Evolutionary conservation across 2,888 invertebrate genomes (phyloP), one percentile per base, ranked within the genome.

Genomic region (Marronus borbonicus): DNA sequence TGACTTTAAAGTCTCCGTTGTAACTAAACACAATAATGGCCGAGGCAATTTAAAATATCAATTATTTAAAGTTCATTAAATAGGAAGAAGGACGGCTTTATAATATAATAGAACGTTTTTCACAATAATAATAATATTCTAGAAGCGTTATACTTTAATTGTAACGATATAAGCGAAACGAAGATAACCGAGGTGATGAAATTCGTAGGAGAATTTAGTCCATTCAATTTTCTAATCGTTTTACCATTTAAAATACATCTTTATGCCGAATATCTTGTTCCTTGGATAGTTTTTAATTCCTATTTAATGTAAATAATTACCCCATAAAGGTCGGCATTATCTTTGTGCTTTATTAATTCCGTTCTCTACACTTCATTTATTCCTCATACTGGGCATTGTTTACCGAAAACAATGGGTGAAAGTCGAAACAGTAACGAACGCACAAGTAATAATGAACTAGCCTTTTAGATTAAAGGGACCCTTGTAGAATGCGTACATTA

Each of bases 251-350:
- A n/a, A 20, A 20, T 8, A 8, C 17, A 20, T 8, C 20, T 20
- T 44, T 44, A 10, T 12, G 55, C n/a, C 55, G 14, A 17, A 55
- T 55, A n/a, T 17, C 31, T 31, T 5, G 31, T 31, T 31, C 20
- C 8, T 55, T 55, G n/a, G 28, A 7, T 62, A 62, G 49, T 66
- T 44, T 49, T 66, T 44, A 50, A 66, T 66, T 66, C 24, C 36
- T n/a, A 69, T 69, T 65, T 69, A 31, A 69, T 52, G 52, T 69
- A 69, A 69, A 69, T 69, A 69, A 69, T 69, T 69, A 55, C 69
- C 24, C 52, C 69, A 69, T 69, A 69, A 69, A 69, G 31, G 69
- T n/a, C 14, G 52, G 52, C 52, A 69, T 69, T 69, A 69, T 69
- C 69, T 69, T 31, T 17, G 69, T 10, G 24, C 55, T 52, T 69